Conservation (phyloP, 2,888 invertebrate species). For the Cosmorhoe ocellata region DNA sequence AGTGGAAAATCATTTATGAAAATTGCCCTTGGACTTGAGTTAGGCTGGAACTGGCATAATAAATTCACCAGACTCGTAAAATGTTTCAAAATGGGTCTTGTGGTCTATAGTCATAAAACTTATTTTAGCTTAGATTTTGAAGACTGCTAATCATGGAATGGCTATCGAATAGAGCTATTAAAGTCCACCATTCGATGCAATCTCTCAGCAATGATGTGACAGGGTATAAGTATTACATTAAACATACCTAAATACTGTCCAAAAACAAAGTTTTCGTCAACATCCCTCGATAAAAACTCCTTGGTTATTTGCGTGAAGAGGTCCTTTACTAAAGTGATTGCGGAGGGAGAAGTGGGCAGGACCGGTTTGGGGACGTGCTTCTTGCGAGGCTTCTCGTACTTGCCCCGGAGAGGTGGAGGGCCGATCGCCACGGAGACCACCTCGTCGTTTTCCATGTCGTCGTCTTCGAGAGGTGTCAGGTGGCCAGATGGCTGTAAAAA, state of each 20-base stretch:
- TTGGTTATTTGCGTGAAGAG: conserved; percentile 59
- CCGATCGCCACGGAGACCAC: conserved; percentile 72
- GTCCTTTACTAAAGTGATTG: conserved; percentile 56
- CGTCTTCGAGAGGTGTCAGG: conserved; percentile 64
- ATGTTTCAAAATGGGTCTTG: too few relatives aligned
- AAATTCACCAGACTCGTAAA: too few relatives aligned
- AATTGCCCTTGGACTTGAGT: too few relatives aligned
- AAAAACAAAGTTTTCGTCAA: conserved; percentile 73
- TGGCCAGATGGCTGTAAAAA: conserved; percentile 72
- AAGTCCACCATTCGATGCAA: too few relatives aligned
- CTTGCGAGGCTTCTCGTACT: conserved; percentile 57
- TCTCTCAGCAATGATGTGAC: too few relatives aligned
- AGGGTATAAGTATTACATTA: too few relatives aligned
- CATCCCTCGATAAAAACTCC: conserved; percentile 60
- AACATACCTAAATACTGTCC: conserved; percentile 64
- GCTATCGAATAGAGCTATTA: too few relatives aligned
- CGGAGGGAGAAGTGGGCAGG: conserved; percentile 31
- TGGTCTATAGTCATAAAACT: too few relatives aligned
- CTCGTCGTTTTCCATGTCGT: conserved; percentile 73
- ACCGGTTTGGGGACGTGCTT: conserved; percentile 34
- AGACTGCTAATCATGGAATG: too few relatives aligned
- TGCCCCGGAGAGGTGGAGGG: conserved; percentile 63
- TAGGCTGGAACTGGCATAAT: too few relatives aligned
- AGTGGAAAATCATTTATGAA: too few relatives aligned
- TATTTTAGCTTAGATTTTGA: too few relatives aligned